Evolutionary conservation across 37 sponge, comb jelly and placozoan species (phyloP).

Genomic region (Halichondria panicea): DNA sequence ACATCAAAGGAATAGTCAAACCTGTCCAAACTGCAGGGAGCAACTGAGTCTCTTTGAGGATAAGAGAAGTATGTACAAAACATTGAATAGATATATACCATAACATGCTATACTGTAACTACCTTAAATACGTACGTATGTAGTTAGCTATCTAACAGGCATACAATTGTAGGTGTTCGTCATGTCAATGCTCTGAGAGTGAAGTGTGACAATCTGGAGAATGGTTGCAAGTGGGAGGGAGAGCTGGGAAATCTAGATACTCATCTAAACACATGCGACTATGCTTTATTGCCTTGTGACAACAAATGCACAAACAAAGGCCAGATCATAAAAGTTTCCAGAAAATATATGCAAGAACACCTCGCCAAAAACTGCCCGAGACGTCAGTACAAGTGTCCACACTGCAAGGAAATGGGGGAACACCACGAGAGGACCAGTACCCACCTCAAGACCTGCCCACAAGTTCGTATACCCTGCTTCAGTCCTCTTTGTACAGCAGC

Average conservation of each 20-base stretch:
- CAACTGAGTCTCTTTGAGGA: slow-evolving; percentile 3
- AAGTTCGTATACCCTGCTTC: slow-evolving; percentile 9
- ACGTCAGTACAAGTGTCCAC: slow-evolving; percentile 36
- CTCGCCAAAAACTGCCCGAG: slow-evolving; percentile 2
- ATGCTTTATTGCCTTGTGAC: slow-evolving; percentile 1
- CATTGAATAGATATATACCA: too few species aligned
- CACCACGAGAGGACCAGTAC: slow-evolving; percentile 11
- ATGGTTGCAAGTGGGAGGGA: slow-evolving; percentile 29
- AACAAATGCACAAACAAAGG: slow-evolving; percentile 16
- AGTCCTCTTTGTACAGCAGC: not conserved
- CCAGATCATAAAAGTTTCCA: not conserved
- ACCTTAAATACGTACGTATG: too few species aligned
- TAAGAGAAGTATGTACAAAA: slow-evolving; percentile 3
- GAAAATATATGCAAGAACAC: slow-evolving; percentile 24
- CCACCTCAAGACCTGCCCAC: slow-evolving; percentile 21
- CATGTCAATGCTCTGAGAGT: slow-evolving; percentile 23
- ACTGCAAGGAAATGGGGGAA: slow-evolving; percentile 28
- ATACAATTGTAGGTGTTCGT: slow-evolving; percentile 15
- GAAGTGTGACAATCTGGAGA: not conserved
- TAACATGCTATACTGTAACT: not conserved
- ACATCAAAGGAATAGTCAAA: not conserved
- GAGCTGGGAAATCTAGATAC: slow-evolving; percentile 20
- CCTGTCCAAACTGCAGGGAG: slow-evolving; percentile 31
- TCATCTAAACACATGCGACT: slow-evolving; percentile 10
- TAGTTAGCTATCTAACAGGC: too few species aligned